These are phyloP conservation scores for Tricholauxania praeusta DNA, from an alignment of 2,888 invertebrate genomes.

Conservation along the genomic window DNA sequence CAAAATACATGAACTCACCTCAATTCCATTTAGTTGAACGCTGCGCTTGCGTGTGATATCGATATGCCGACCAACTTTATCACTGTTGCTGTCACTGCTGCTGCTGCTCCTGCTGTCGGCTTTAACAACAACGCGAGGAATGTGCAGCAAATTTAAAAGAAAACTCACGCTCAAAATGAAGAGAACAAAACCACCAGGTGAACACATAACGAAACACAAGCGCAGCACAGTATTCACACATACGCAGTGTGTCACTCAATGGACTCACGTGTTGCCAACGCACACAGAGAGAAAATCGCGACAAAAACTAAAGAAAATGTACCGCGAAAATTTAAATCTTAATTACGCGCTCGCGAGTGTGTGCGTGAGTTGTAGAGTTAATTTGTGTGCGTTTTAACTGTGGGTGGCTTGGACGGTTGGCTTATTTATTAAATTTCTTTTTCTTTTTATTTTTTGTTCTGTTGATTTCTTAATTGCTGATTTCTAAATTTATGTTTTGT, in stretches of 20 bases:
- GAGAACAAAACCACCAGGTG: constrained; percentile 49
- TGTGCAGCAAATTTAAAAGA: constrained; percentile 49
- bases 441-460: background rate
- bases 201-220: constrained; percentile 48
- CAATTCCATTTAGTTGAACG: constrained; percentile 62
- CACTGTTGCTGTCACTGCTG: constrained; percentile 29
- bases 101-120: constrained; percentile 9
- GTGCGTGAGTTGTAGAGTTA: background rate
- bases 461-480: background rate
- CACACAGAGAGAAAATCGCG: background rate
- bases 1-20: constrained; percentile 55
- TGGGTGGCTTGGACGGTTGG: background rate
- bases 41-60: constrained; percentile 63
- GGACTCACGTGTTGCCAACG: background rate
- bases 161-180: constrained; percentile 49
- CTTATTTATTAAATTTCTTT: background rate
- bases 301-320: background rate
- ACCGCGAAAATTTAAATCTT: background rate
- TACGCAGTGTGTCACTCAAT: background rate
- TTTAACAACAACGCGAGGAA: constrained; percentile 42
- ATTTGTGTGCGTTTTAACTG: background rate
- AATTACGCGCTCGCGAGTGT: background rate
- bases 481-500: background rate
- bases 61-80: constrained; percentile 51
- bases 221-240: constrained; percentile 5